Evolutionary conservation across 2,797 vertebrate species (phyloP).

Genomic region (Melanotaenia boesemani): DNA sequence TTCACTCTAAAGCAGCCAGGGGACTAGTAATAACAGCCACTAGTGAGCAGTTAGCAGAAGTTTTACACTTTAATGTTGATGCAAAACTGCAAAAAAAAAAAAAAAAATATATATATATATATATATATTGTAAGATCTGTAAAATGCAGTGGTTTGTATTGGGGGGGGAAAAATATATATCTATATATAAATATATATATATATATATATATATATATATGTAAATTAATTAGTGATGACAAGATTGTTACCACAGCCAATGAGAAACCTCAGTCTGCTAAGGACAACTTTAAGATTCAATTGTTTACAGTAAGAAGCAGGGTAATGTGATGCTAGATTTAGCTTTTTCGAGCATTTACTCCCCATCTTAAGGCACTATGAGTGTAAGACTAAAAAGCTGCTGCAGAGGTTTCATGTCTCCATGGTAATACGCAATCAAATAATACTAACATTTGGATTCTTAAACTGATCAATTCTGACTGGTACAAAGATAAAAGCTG

Average conservation of each 20-base stretch:
- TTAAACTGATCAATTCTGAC: neutral
- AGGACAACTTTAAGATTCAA: neutral
- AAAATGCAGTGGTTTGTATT: neutral
- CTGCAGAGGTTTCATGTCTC: neutral
- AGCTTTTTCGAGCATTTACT: neutral
- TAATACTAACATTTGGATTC: neutral
- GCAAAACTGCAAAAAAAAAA: neutral
- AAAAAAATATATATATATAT: too few relatives aligned
- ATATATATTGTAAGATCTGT: neutral
- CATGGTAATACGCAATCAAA: conserved; percentile 15
- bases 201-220: too few relatives aligned
- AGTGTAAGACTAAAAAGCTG: neutral
- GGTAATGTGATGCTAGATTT: neutral
- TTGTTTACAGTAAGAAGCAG: neutral
- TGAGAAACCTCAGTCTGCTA: neutral
- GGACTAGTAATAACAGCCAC: too few relatives aligned
- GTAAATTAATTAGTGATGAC: neutral
- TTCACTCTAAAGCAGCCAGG: neutral
- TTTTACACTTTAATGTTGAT: neutral
- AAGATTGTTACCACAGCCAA: neutral
- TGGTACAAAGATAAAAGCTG: neutral
- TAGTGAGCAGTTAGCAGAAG: neutral
- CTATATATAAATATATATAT: too few relatives aligned
- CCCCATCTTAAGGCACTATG: neutral
- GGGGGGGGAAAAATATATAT: neutral